Percentiles rank a stretch among this genome's conserved stretches.
phyloP scores from a whole-genome alignment of 2,888 invertebrate species.

The Dyspetes luteomarginatus region DNA sequence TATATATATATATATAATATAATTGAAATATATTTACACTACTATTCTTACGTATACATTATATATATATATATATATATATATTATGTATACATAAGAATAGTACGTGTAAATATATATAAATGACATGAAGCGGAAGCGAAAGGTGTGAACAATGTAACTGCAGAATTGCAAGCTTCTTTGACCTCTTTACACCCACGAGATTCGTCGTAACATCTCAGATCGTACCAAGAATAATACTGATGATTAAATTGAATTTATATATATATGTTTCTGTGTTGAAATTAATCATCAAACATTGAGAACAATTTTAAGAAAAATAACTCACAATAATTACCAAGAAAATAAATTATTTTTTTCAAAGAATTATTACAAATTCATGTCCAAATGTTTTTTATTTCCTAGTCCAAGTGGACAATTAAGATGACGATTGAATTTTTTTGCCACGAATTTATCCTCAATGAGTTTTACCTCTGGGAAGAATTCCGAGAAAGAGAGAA shows the following conservation, averaged over 20 bases:
- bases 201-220: not conserved
- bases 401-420: too few species aligned
- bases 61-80: not conserved
- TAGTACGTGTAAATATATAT: too few species aligned
- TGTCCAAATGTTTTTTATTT: too few species aligned
- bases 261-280: not conserved
- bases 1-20: not conserved
- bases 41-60: not conserved
- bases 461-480: too few species aligned
- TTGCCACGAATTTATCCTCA: too few species aligned
- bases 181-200: constrained; percentile 33
- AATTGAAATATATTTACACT: not conserved
- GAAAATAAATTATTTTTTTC: not conserved
- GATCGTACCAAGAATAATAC: too few species aligned
- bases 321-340: not conserved
- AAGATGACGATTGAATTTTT: too few species aligned
- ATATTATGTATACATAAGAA: too few species aligned
- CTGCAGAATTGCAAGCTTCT: constrained; percentile 27
- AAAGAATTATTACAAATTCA: not conserved
- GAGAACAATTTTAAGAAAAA: not conserved
- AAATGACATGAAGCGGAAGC: constrained; percentile 6
- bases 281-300: not conserved
- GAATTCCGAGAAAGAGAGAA: too few species aligned
- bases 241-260: too few species aligned
- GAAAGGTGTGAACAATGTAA: constrained; percentile 25